phyloP scores from a whole-genome alignment of 2,888 invertebrate genomes.

The Euspilapteryx auroguttella region DNA sequence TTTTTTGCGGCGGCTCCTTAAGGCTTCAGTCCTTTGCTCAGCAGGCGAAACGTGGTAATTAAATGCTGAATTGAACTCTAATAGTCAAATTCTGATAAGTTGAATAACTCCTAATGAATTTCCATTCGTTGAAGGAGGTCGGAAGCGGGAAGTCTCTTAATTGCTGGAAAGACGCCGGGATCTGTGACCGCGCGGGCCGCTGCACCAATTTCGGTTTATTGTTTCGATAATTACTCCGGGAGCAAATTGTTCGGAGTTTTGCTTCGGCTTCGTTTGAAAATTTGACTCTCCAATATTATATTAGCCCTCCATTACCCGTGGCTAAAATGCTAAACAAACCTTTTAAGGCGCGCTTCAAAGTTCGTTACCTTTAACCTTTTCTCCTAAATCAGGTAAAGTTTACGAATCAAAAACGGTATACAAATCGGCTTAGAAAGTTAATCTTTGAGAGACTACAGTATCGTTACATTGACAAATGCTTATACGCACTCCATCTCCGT shows the following conservation, averaged over 20 bases:
- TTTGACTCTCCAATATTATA: no score
- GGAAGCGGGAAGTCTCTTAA: constrained; percentile 29
- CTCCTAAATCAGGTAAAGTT: constrained; percentile 17
- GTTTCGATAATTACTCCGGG: constrained; percentile 52
- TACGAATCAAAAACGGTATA: constrained; percentile 20
- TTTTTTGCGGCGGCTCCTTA: constrained; percentile 12
- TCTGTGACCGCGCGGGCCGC: constrained; percentile 37
- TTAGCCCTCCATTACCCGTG: no score
- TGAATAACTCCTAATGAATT: constrained; percentile 57
- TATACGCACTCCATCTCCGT: constrained; percentile 18
- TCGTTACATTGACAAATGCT: constrained; percentile 40
- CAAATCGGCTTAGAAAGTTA: constrained; percentile 25
- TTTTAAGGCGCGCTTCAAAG: no score
- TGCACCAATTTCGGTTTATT: constrained; percentile 54
- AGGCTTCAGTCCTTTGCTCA: constrained; percentile 10
- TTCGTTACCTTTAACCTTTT: constrained; percentile 21
- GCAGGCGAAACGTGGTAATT: constrained; percentile 25
- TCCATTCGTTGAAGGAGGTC: constrained; percentile 43
- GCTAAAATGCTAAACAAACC: no score
- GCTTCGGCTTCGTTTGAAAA: constrained; percentile 23
- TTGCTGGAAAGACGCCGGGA: constrained; percentile 41
- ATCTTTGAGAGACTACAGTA: constrained; percentile 25
- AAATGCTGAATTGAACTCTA: constrained; percentile 37
- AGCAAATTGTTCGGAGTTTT: constrained; percentile 26
- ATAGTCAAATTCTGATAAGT: constrained; percentile 48